Base-by-base conservation (phyloP, 2,888 invertebrate species). In the Dynastes tityus region DNA sequence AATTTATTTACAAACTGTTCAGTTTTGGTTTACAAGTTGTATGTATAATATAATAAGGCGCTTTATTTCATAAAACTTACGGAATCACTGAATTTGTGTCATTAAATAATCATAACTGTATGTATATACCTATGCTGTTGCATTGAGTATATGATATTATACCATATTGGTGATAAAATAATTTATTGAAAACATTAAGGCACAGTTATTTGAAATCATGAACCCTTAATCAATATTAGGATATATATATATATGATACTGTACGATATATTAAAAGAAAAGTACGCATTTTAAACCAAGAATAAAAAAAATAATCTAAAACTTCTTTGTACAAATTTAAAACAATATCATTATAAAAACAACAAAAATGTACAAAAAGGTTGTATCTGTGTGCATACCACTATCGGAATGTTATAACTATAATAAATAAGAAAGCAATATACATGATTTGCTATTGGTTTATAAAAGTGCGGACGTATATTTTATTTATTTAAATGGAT, bases 41-140 rank as follows among this genome's bases (percentile, higher is more conserved):
- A 76, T 77, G 67, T 80, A 79, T 80, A 81, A 81, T 75, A 74
- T 80, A 67, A 79, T 82, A 81, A 82, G 82, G 82, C 82, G 81
- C 82, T 80, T 80, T 79, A 80, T 79, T 75, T 76, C 70, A 81
- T 79, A 73, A 79, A 79, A 79, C 77, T 65, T 68, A 71, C 77
- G 78, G 76, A 64, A 75, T 76, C 79, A 77, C 76, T 68, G 80
- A 78, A 78, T 71, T 71, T 55, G 37, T 68, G 55, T 76, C 51
- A 65, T 71, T 61, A 63, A 61, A 70, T 76, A 63, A 58, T 77
- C 61, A 16, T 71, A 77, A 70, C 22, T 77, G 32, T 75, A 16
- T 58, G 55, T 75, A 67, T 74, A 27, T 58, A 73, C 64, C 55
- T 71, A 53, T 40, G 67, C 61, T 75, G 78, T 70, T 29, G 76